Evolutionary conservation across 2,797 vertebrate genomes (phyloP), one percentile per base, ranked within the genome.

Genomic region (Lepilemur septentrionalis): DNA sequence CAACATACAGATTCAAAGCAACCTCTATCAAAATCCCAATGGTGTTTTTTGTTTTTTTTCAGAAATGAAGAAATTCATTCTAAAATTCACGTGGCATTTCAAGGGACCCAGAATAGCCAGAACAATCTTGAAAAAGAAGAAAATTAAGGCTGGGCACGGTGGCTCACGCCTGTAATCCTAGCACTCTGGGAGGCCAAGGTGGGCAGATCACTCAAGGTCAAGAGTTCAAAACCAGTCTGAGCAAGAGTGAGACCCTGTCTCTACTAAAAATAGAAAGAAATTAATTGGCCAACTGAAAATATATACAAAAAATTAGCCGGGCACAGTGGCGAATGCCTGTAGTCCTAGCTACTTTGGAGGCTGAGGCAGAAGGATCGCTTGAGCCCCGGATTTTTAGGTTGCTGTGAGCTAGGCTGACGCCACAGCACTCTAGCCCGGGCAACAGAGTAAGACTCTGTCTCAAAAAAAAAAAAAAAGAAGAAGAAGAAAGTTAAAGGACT

Each of bases 61-160:
- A 90, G 28, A 96, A 92, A 82, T 61, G 17, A 23, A 97, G 55
- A 96, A 89, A 93, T 2, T 30, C 73, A 91, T n/a, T 50, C 43
- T 79, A 86, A 96, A 93, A 63, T 75, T 89, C 57, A 92, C 63
- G 69, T n/a, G 43, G 48, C 14, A 48, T 48, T 48, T 48, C 48
- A 48, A 48, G 48, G 48, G 48, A 48, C 48, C 3, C 12, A 48
- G 48, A 48, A 48, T 48, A 48, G 48, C 48, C 48, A 48, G 13
- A 48, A 48, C 48, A 48, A 48, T 48, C 13, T 48, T 48, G 48
- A 48, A 48, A 48, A 48, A 48, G 48, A 48, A 87, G 9, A 35
- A 94, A 95, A 28, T 83, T 67, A 43, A 28, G 38, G 38, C 38
- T 38, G 38, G 38, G 38, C 38, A 38, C 38, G 38, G 38, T 38